phyloP scores from a whole-genome alignment of 2,888 invertebrate genomes.

The Scaptodrosophila latifasciaeformis region DNA sequence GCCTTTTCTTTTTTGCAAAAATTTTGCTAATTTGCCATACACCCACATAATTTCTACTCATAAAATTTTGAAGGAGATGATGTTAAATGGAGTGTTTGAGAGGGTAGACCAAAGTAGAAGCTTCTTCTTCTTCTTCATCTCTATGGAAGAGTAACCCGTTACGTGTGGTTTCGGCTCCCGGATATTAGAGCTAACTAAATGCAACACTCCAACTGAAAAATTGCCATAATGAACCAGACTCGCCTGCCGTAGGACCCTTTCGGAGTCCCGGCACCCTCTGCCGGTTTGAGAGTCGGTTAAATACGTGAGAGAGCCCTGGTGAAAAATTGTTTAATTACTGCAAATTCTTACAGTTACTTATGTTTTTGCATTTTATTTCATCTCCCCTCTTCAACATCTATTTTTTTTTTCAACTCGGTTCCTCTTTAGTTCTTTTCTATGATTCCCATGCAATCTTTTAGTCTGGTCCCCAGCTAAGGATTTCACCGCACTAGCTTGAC shows the following conservation, averaged over 20 bases:
- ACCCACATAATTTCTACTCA: slow-evolving; percentile 45
- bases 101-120: no score
- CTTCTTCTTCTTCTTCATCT: no score
- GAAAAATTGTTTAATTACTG: slow-evolving; percentile 65
- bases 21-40: slow-evolving; percentile 58
- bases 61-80: slow-evolving; percentile 44
- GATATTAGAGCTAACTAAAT: slow-evolving; percentile 69
- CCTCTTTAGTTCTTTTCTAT: no score
- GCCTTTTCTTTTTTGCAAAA: slow-evolving; percentile 22
- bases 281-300: no score
- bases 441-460: no score
- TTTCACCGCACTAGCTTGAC: slow-evolving; percentile 52
- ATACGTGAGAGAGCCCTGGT: slow-evolving; percentile 39
- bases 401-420: no score
- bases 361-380: no score
- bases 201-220: slow-evolving; percentile 68
- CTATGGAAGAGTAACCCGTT: background rate
- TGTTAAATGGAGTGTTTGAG: no score
- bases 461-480: slow-evolving; percentile 11
- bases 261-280: background rate
- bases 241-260: slow-evolving; percentile 25
- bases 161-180: slow-evolving; percentile 31
- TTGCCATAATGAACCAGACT: slow-evolving; percentile 63
- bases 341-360: slow-evolving; percentile 56
- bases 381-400: no score